A percentile compares a stretch with the other conserved stretches of the same genome.
Conservation (phyloP, 2,888 invertebrate genomes). For the Drosophila phalerata region DNA sequence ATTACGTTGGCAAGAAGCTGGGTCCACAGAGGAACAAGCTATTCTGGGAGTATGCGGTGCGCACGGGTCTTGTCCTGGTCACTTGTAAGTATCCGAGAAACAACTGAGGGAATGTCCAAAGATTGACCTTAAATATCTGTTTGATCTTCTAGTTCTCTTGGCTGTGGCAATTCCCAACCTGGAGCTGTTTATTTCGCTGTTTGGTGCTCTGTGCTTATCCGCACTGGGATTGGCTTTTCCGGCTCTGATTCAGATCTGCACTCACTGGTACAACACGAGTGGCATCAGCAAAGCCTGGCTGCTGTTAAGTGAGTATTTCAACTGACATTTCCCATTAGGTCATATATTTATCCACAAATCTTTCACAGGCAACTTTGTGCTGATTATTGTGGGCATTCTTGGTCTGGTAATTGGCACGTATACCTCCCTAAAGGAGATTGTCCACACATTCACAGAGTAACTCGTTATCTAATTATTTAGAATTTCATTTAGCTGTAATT, state of each 20-base stretch:
- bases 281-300: constrained; percentile 87
- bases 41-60: constrained; percentile 91
- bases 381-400: constrained; percentile 89
- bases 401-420: constrained; percentile 90
- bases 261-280: constrained; percentile 90
- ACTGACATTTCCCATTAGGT: rapidly evolving
- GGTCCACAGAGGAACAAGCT: constrained; percentile 88
- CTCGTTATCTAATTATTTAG: constrained; percentile 31
- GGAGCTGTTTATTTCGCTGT: constrained; percentile 92
- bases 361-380: constrained; percentile 86
- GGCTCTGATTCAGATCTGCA: constrained; percentile 93
- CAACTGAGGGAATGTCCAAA: background rate
- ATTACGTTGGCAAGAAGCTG: constrained; percentile 88
- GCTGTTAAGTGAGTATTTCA: constrained; percentile 85
- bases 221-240: constrained; percentile 96
- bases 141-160: constrained; percentile 88
- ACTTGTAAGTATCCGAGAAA: constrained; percentile 91
- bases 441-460: constrained; percentile 86
- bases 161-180: constrained; percentile 94
- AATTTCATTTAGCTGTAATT: constrained; percentile 22
- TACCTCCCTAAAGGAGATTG: constrained; percentile 89
- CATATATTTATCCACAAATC: no score
- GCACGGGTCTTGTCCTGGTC: constrained; percentile 91
- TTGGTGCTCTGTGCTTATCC: constrained; percentile 96
- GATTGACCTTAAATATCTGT: background rate